These are phyloP conservation scores for Drosophila leontia DNA, from an alignment of 1,140 invertebrate species.

Conservation along the genomic window DNA sequence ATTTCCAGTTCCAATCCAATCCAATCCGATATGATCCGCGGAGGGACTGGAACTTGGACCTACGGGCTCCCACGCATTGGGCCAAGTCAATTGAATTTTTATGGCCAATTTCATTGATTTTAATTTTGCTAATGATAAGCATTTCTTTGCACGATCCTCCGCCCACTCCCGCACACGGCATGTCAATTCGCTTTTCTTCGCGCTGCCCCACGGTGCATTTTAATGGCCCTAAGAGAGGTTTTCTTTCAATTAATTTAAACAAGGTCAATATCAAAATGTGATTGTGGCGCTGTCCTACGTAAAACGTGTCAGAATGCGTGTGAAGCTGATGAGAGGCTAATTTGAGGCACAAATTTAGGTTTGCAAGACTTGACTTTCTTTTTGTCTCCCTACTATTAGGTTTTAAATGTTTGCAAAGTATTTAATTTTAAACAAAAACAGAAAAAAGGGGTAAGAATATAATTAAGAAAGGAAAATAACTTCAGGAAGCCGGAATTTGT, in stretches of 20 bases:
- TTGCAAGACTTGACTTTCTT: conserved; percentile 57
- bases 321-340: conserved; percentile 25
- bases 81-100: conserved; percentile 78
- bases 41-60: conserved; percentile 13
- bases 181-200: conserved; percentile 75
- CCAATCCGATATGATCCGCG: conserved; percentile 18
- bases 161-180: conserved; percentile 38
- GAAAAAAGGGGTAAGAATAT: not conserved
- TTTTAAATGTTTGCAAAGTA: not conserved
- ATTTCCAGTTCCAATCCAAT: conserved; percentile 32
- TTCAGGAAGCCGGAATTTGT: no score
- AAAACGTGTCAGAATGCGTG: conserved; percentile 70
- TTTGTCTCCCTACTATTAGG: conserved; percentile 4
- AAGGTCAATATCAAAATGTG: conserved; percentile 80
- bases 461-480: no score
- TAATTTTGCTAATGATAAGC: conserved; percentile 83
- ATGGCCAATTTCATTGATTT: conserved; percentile 83
- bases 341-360: conserved; percentile 16
- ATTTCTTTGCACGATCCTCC: conserved; percentile 72
- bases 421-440: not conserved
- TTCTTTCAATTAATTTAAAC: conserved; percentile 77
- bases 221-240: conserved; percentile 53
- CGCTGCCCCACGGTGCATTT: conserved; percentile 52
- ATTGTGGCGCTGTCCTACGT: conserved; percentile 31
- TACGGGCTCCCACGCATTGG: conserved; percentile 42